These are phyloP conservation scores for Syrphus vitripennis DNA, from an alignment of 2,888 invertebrate species.

Conservation along the genomic window DNA sequence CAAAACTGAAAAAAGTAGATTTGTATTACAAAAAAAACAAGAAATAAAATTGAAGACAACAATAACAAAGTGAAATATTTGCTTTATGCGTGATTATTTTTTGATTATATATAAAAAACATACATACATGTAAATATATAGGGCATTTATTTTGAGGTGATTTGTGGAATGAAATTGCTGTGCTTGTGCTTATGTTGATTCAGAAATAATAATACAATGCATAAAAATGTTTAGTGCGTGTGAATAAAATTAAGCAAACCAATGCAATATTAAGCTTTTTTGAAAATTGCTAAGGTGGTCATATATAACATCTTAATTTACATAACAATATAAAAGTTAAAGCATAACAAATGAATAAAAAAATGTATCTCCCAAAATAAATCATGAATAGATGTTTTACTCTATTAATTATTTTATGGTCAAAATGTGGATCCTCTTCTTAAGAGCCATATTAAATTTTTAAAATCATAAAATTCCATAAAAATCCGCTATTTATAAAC, in stretches of 20 bases:
- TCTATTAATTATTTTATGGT: neutral
- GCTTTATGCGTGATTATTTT: neutral
- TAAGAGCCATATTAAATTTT: neutral
- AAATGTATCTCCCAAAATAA: neutral
- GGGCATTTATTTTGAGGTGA: neutral
- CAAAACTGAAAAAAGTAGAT: neutral
- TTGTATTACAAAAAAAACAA: neutral
- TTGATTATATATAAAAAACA: neutral
- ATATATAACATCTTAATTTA: neutral
- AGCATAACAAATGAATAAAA: neutral
- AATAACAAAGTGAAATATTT: conserved; percentile 1
- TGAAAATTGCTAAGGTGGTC: neutral
- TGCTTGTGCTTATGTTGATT: conserved; percentile 8
- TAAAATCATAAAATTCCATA: no score
- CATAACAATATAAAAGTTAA: neutral
- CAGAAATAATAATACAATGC: neutral
- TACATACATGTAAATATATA: neutral
- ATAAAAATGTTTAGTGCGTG: neutral
- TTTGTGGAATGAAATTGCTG: conserved; percentile 5
- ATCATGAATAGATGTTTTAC: neutral
- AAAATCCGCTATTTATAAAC: neutral
- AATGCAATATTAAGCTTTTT: neutral
- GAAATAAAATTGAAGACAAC: neutral
- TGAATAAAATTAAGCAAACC: neutral
- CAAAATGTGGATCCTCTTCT: neutral